phyloP scores from a whole-genome alignment of 1,140 invertebrate species.

The Aphidius gifuensis region DNA sequence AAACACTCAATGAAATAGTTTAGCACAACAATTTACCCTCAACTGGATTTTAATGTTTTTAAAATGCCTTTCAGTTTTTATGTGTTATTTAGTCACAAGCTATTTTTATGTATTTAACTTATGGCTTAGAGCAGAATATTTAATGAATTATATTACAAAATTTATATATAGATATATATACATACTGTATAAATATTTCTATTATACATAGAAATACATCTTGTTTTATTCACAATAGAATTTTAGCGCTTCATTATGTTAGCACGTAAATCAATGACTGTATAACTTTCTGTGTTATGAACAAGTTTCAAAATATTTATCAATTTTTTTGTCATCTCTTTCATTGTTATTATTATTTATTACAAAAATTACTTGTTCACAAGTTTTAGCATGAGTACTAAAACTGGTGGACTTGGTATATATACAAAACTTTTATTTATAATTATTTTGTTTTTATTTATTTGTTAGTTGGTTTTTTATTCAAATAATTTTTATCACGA shows the following conservation, averaged over 20 bases:
- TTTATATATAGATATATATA: too few relatives aligned
- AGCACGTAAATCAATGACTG: not conserved
- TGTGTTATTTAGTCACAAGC: too few relatives aligned
- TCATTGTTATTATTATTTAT: not conserved
- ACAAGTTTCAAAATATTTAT: not conserved
- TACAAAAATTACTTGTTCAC: not conserved
- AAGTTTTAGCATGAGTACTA: not conserved
- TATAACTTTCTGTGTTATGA: not conserved
- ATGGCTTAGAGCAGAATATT: too few relatives aligned
- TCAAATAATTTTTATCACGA: not conserved
- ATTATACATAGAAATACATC: not conserved
- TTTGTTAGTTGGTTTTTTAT: not conserved
- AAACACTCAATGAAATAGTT: conserved; percentile 15
- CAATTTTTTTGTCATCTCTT: not conserved
- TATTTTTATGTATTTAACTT: too few relatives aligned
- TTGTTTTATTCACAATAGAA: conserved; percentile 1
- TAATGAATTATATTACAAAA: too few relatives aligned
- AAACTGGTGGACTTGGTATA: too few relatives aligned
- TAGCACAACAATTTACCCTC: conserved; percentile 5
- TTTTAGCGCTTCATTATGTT: conserved; percentile 12
- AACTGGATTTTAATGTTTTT: too few relatives aligned
- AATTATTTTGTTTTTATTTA: too few relatives aligned
- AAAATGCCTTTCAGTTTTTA: too few relatives aligned
- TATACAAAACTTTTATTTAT: too few relatives aligned
- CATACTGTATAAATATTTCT: too few relatives aligned